Percentiles rank a stretch among this genome's conserved stretches.
These are phyloP conservation scores for Atherinosoma microstoma DNA, from an alignment of 2,797 vertebrate genomes.

Conservation along the genomic window DNA sequence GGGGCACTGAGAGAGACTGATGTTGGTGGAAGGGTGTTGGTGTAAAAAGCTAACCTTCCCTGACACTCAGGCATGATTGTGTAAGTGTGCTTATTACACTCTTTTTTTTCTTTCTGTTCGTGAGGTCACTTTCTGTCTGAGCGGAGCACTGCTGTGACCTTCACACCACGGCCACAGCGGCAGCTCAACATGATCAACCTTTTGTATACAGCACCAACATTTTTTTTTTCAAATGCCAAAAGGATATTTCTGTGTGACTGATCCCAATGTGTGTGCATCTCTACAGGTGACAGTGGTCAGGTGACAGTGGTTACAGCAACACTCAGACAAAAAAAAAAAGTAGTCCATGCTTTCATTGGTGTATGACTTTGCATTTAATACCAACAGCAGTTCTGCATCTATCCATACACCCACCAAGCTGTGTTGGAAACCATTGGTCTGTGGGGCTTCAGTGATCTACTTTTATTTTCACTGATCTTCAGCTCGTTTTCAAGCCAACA, in stretches of 20 bases:
- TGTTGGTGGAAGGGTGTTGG: conserved; percentile 36
- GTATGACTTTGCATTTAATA: neutral
- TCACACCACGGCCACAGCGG: conserved; percentile 41
- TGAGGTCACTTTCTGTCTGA: conserved; percentile 44
- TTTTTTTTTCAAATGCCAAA: neutral
- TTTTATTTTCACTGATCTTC: conserved; percentile 60
- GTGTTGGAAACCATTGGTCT: conserved; percentile 39
- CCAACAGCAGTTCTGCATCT: neutral
- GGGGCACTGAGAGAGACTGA: conserved; percentile 40
- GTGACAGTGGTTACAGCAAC: neutral
- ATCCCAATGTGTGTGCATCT: neutral
- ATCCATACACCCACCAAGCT: conserved; percentile 21
- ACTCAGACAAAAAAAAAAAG: neutral
- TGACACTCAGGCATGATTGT: conserved; percentile 23
- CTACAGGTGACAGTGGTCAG: neutral
- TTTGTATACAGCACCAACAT: conserved; percentile 18
- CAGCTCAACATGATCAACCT: conserved; percentile 2
- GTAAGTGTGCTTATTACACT: conserved; percentile 51
- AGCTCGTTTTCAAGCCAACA: conserved; percentile 58
- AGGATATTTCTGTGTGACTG: neutral
- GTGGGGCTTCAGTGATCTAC: conserved; percentile 59
- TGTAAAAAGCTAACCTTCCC: conserved; percentile 71
- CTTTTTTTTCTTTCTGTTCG: conserved; percentile 42
- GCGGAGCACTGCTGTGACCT: conserved; percentile 53
- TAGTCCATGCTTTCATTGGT: neutral